Evolutionary conservation across 2,113 vertebrate genomes (phyloP).

Genomic region (Scomber scombrus): DNA sequence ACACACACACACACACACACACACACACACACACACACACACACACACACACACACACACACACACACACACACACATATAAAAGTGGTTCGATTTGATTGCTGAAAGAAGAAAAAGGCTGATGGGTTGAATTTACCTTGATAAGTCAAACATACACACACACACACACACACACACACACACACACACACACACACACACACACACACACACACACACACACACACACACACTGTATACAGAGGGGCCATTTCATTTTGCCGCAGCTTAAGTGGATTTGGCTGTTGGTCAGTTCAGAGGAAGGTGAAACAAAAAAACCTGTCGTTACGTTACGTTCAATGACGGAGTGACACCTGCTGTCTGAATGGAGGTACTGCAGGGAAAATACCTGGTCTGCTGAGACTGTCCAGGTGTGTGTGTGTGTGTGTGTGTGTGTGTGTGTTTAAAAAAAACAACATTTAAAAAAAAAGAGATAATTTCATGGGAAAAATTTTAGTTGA

Average conservation of each 20-base stretch:
- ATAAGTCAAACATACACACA: conserved; percentile 28
- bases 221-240: conserved; percentile 2
- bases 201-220: conserved; percentile 15
- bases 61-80: conserved; percentile 1
- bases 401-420: not conserved
- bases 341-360: conserved; percentile 45
- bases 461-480: too few relatives aligned
- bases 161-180: conserved; percentile 28
- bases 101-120: conserved; percentile 27
- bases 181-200: conserved; percentile 14
- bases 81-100: conserved; percentile 18
- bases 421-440: not conserved
- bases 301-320: conserved; percentile 23
- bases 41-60: not conserved
- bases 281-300: conserved; percentile 40
- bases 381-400: too few relatives aligned
- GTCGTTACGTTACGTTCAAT: not conserved
- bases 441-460: too few relatives aligned
- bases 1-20: not conserved
- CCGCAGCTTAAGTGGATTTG: conserved; percentile 51
- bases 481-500: too few relatives aligned
- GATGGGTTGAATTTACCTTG: conserved; percentile 26
- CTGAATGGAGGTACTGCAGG: not conserved
- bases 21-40: not conserved
- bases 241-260: conserved; percentile 37